These are phyloP conservation scores for Stomatorhinus walkeri DNA, from an alignment of 2,797 vertebrate genomes.

Conservation along the genomic window DNA sequence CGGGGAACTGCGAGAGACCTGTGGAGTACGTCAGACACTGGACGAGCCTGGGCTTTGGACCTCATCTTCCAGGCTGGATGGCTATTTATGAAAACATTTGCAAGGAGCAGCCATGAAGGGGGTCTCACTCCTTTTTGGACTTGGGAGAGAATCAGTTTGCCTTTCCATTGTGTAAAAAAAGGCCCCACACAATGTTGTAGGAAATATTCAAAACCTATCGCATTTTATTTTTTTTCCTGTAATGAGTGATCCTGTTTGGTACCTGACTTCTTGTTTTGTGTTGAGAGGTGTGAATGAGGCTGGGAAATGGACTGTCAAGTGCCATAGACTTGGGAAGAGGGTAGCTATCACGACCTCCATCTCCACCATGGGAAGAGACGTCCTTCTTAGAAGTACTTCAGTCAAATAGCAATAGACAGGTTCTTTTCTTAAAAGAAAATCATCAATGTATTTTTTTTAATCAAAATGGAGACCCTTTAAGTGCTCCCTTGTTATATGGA, in stretches of 20 bases:
- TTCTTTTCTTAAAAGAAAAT: slow-evolving; percentile 48
- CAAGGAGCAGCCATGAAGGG: slow-evolving; percentile 60
- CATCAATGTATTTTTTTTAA: slow-evolving; percentile 61
- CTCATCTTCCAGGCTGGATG: slow-evolving; percentile 39
- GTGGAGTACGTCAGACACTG: background rate
- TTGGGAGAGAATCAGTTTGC: slow-evolving; percentile 64
- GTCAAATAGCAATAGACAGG: slow-evolving; percentile 67
- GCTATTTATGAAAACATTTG: slow-evolving; percentile 51
- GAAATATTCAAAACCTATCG: slow-evolving; percentile 49
- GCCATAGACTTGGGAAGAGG: slow-evolving; percentile 78
- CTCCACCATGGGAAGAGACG: slow-evolving; percentile 48
- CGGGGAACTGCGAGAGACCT: slow-evolving; percentile 44
- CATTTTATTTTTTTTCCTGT: slow-evolving; percentile 39
- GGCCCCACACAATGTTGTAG: slow-evolving; percentile 27
- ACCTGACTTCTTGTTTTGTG: slow-evolving; percentile 41
- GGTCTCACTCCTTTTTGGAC: slow-evolving; percentile 59
- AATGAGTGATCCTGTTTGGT: background rate
- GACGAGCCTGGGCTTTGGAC: slow-evolving; percentile 26
- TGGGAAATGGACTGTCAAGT: slow-evolving; percentile 72
- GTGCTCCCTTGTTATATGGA: slow-evolving; percentile 76
- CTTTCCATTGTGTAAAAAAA: slow-evolving; percentile 55
- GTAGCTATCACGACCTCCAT: slow-evolving; percentile 70
- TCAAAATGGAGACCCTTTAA: slow-evolving; percentile 77
- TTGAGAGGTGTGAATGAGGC: slow-evolving; percentile 30
- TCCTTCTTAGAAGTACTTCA: slow-evolving; percentile 57